Conservation (phyloP, 1,140 invertebrate species). For the Catajapyx aquilonaris region DNA sequence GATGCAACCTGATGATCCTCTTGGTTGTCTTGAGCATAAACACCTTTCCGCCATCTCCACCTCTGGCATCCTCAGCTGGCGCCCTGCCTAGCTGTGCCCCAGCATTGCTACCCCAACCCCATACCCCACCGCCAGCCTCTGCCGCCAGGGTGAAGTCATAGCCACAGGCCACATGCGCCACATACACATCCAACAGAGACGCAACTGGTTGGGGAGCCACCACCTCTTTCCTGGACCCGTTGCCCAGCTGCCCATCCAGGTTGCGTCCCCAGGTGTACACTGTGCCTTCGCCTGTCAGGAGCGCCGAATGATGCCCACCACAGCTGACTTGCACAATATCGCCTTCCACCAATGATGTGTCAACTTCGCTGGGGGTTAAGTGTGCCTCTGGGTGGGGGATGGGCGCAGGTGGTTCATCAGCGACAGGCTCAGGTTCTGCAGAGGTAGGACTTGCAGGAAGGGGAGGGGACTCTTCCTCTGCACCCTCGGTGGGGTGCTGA, state of each 20-base stretch:
- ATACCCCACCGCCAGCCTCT: constrained; percentile 28
- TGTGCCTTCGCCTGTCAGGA: constrained; percentile 38
- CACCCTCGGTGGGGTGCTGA: neutral
- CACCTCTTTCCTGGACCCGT: constrained; percentile 28
- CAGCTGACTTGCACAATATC: constrained; percentile 35
- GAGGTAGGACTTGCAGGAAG: neutral
- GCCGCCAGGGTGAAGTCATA: constrained; percentile 47
- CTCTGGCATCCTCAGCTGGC: constrained; percentile 17
- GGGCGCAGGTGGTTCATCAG: constrained; percentile 15
- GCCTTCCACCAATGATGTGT: constrained; percentile 31
- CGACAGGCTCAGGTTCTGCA: constrained; percentile 9
- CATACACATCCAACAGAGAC: constrained; percentile 19
- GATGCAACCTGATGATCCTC: constrained; percentile 24
- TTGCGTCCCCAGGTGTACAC: constrained; percentile 48
- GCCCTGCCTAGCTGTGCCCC: constrained; percentile 23
- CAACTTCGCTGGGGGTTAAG: constrained; percentile 30
- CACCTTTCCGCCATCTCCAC: constrained; percentile 20
- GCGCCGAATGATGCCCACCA: constrained; percentile 41
- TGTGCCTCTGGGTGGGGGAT: constrained; percentile 23
- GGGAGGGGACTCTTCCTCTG: neutral
- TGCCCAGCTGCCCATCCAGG: constrained; percentile 46
- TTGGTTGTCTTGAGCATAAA: constrained; percentile 26
- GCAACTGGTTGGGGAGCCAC: constrained; percentile 20
- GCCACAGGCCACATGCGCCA: constrained; percentile 34
- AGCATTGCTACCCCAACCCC: constrained; percentile 40